A percentile compares a stretch with the other conserved stretches of the same genome.
Conservation (phyloP, 2,888 invertebrate species). For the Isoperla grammatica region DNA sequence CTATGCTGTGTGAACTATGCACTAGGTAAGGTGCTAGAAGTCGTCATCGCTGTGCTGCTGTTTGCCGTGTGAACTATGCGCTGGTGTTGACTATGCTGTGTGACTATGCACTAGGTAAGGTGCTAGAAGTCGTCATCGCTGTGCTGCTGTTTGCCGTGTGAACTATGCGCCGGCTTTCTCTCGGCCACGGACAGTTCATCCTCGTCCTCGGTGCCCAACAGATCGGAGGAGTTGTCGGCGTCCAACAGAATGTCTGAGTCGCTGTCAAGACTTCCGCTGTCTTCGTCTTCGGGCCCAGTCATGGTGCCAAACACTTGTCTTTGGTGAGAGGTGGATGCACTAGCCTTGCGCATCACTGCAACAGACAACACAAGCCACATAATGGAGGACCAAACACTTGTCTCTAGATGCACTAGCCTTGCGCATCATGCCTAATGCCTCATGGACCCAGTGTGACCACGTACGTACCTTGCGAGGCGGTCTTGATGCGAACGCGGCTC, state of each 20-base stretch:
- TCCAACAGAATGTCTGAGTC: slow-evolving; percentile 52
- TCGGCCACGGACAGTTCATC: slow-evolving; percentile 42
- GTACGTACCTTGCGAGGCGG: slow-evolving; percentile 27
- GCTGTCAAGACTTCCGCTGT: slow-evolving; percentile 42
- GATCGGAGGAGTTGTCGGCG: slow-evolving; percentile 53
- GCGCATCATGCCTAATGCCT: slow-evolving; percentile 23
- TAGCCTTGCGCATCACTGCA: slow-evolving; percentile 29
- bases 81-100: background rate
- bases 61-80: too few relatives aligned
- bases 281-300: slow-evolving; percentile 44
- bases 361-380: background rate
- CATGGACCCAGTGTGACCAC: background rate
- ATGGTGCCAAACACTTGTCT: slow-evolving; percentile 55
- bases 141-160: slow-evolving; percentile 40
- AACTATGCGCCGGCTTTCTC: slow-evolving; percentile 28
- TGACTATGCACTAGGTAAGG: too few relatives aligned
- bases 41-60: too few relatives aligned
- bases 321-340: slow-evolving; percentile 33
- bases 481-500: slow-evolving; percentile 28
- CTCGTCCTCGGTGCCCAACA: slow-evolving; percentile 56
- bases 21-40: too few relatives aligned
- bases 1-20: too few relatives aligned
- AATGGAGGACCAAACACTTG: slow-evolving; percentile 50
- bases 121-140: slow-evolving; percentile 51
- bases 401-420: slow-evolving; percentile 38